Evolutionary conservation across 2,888 invertebrate species (phyloP), one percentile per base, ranked within the genome.

Genomic region (Stegana nigrithorax): DNA sequence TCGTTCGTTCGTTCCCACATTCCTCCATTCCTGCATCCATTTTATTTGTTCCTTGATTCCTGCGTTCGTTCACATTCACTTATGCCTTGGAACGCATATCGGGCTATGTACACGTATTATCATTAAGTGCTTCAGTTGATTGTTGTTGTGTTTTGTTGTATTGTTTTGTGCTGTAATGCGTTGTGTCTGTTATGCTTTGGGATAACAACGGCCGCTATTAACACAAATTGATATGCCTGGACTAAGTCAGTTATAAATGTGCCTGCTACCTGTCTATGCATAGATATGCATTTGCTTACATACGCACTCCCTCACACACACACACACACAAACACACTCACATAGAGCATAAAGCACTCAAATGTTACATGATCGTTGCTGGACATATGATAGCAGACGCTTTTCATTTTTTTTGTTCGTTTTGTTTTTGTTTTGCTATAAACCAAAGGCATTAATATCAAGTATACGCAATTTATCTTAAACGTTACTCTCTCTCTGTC

Each of bases 181-280:
- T 61, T 65, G 39, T 42, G 14, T 26, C 12, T 39, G 21, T n/a
- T 23, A 50, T 55, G 32, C 53, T 55, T 55, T 55, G 12, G 53
- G 32, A 55, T 55, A 77, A 79, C 75, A 79, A 75, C 75, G 77
- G 69, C 61, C 68, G 71, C 73, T 70, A 81, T 79, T 79, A 81
- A 73, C 72, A 65, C 72, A 76, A 75, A 80, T 76, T 81, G 74
- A 81, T 79, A 78, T 67, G 68, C 64, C 66, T 59, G 32, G 58
- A 59, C 39, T 39, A 51, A 57, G 60, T 53, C 61, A 63, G 60
- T 65, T 59, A 59, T 63, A 63, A 67, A 65, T 63, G 67, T 50
- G 21, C 58, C 66, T 67, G 47, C 51, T 62, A 56, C 60, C 42
- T 60, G 55, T 63, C 62, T 29, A 51, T 65, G 66, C 36, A 56